Conservation (phyloP, 1,140 invertebrate species). For the Drosophila rufa region DNA sequence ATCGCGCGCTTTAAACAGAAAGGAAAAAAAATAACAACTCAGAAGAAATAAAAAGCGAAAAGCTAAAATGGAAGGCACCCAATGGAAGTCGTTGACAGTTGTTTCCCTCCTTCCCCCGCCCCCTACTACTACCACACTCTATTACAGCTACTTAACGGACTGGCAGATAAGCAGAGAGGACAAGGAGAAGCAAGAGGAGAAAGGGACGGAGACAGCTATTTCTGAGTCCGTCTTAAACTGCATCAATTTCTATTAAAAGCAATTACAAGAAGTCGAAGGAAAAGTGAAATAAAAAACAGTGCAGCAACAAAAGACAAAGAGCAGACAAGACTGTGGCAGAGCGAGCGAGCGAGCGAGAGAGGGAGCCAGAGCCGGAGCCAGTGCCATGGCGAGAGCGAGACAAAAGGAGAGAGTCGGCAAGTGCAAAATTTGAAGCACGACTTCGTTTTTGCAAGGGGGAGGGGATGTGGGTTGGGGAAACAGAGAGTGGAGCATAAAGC, state of each 20-base stretch:
- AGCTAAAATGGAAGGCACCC: constrained; percentile 57
- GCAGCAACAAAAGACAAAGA: constrained; percentile 80
- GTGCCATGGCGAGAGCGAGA: constrained; percentile 21
- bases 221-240: constrained; percentile 59
- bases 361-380: constrained; percentile 14
- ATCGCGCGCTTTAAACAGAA: constrained; percentile 66
- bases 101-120: constrained; percentile 13
- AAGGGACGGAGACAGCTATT: constrained; percentile 33
- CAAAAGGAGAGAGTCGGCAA: constrained; percentile 66
- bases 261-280: constrained; percentile 67
- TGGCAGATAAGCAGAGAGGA: constrained; percentile 45
- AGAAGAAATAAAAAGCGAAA: constrained; percentile 42
- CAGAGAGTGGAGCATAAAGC: constrained; percentile 40
- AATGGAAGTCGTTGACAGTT: constrained; percentile 63
- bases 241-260: constrained; percentile 83
- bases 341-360: constrained; percentile 27
- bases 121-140: constrained; percentile 18
- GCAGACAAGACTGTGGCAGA: constrained; percentile 39
- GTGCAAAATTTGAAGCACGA: constrained; percentile 81
- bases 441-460: constrained; percentile 48
- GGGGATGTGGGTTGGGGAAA: constrained; percentile 12
- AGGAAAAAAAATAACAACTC: constrained; percentile 20
- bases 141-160: constrained; percentile 66
- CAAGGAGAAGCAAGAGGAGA: constrained; percentile 12
- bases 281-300: constrained; percentile 55